Base-by-base conservation (phyloP, 2,797 vertebrate species). In the Pogoniulus pusillus region DNA sequence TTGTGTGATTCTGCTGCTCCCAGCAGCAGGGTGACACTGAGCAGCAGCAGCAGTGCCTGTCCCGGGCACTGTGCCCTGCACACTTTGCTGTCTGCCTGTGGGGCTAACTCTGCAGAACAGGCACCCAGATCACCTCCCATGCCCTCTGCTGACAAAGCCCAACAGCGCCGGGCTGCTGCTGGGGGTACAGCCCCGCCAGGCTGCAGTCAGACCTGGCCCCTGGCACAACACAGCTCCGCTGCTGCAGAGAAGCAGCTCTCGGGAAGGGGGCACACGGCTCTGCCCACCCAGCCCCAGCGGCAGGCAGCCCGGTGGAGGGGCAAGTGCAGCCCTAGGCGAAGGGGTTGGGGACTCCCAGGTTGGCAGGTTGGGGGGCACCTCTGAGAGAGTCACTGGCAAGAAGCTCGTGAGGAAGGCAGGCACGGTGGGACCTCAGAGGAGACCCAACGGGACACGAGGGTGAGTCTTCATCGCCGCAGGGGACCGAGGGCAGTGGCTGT, bases 41-140 rank as follows among this genome's bases (percentile, higher is more conserved):
- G 69, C 68, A 53, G 75, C 10, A 35, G 16, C 30, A 34, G 30
- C 2, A 54, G 55, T 17, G 60, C 51, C 66, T 3, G 9, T 32
- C 53, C 41, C 4, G 3, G 43, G 47, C 22, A 2, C 53, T 3
- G 75, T 0, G 1, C 35, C 69, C 60, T 2, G 72, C 45, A 5
- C 13, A 0, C 57, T 64, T 69, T 3, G 2, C 57, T 5, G 5
- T 14, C 32, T 57, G 39, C 69, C 53, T 0, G 1, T 1, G 3
- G 86, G 73, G 60, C 82, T 43, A 35, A 43, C 26, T 2, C 80
- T 58, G 64, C 23, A 0, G 66, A 37, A 59, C 74, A 22, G 23
- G 47, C 83, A 65, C 47, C 53, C 54, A 70, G 45, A 74, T 62
- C 83, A 57, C 65, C 75, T 69, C 63, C 47, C 47, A 8, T 24